A percentile compares a stretch with the other conserved stretches of the same genome.
These are phyloP conservation scores for Pantherophis vulpinus DNA, from an alignment of 2,797 vertebrate species.

Conservation along the genomic window DNA sequence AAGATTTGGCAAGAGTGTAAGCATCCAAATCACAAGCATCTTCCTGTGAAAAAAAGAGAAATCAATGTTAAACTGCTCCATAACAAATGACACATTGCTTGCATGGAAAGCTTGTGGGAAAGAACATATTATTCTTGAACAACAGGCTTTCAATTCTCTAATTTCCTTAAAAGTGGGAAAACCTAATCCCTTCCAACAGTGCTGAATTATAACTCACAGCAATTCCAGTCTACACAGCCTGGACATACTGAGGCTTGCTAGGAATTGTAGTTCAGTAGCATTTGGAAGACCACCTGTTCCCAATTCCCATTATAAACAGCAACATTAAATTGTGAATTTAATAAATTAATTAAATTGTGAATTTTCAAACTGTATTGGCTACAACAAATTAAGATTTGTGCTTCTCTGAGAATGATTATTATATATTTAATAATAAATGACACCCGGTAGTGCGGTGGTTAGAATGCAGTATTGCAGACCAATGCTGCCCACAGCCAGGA, in stretches of 20 bases:
- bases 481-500: neutral
- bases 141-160: neutral
- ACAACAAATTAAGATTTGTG: neutral
- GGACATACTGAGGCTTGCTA: neutral
- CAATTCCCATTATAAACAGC: neutral
- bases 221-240: neutral
- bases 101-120: neutral
- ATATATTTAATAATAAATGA: neutral
- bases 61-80: neutral
- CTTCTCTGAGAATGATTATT: neutral
- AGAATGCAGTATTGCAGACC: neutral
- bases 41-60: constrained; percentile 74
- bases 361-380: neutral
- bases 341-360: neutral
- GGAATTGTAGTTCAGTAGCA: neutral
- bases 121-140: constrained; percentile 1
- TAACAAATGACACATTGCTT: constrained; percentile 2
- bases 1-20: constrained; percentile 93
- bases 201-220: neutral
- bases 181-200: neutral
- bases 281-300: neutral
- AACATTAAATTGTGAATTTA: neutral
- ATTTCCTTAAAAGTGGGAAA: neutral
- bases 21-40: constrained; percentile 94
- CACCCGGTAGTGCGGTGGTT: neutral